Evolutionary conservation across 1,140 invertebrate genomes (phyloP).

Genomic region (Neoseiulus cucumeris): DNA sequence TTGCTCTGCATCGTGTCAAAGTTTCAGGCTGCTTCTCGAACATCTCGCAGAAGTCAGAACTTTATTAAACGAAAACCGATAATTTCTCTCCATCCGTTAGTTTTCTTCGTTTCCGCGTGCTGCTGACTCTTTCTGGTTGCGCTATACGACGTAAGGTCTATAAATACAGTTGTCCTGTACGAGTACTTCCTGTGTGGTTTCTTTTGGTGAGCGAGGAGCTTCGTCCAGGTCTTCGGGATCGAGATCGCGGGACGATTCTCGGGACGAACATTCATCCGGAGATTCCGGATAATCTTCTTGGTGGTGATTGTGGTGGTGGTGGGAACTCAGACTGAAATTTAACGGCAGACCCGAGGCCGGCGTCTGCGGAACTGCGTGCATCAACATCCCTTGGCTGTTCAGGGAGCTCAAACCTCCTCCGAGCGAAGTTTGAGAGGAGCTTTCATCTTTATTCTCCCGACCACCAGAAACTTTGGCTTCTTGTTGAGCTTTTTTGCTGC

Average conservation of each 20-base stretch:
- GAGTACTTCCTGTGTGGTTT: not conserved
- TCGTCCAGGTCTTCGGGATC: conserved; percentile 16
- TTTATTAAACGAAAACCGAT: not conserved
- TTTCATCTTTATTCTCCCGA: not conserved
- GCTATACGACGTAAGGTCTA: conserved; percentile 18
- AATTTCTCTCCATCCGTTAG: not conserved
- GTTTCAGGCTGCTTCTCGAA: not conserved
- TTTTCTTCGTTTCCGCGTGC: not conserved
- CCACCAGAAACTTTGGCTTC: conserved; percentile 28
- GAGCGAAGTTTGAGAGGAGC: not conserved
- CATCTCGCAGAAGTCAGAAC: not conserved
- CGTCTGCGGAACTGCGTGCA: not conserved
- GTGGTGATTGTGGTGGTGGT: not conserved
- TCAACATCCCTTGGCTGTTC: not conserved
- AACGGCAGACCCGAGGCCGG: not conserved
- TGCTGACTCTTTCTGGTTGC: not conserved
- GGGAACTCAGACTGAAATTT: conserved; percentile 1
- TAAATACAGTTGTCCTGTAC: conserved; percentile 12
- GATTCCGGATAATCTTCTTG: not conserved
- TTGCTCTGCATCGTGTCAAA: not conserved
- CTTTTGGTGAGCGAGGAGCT: conserved; percentile 14
- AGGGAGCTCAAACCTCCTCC: conserved; percentile 1
- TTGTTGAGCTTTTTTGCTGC: conserved; percentile 77
- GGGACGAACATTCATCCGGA: not conserved
- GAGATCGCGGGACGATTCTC: conserved; percentile 12